Conservation (phyloP, 2,797 vertebrate genomes). For the Helicolenus hilgendorfi region DNA sequence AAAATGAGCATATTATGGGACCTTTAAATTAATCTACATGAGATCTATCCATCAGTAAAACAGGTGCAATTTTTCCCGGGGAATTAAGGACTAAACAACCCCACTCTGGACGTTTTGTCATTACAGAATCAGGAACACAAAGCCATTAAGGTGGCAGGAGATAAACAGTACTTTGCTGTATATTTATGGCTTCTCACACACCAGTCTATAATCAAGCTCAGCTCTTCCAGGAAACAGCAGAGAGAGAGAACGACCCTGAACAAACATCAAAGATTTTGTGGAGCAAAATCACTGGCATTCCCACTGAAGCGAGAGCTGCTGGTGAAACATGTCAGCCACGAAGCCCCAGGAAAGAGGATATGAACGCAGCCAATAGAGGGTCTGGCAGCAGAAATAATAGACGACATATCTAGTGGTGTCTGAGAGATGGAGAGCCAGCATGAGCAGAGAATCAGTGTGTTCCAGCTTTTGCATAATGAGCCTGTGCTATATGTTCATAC, state of each 20-base stretch:
- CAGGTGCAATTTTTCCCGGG: neutral
- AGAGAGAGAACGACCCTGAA: neutral
- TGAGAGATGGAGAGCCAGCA: neutral
- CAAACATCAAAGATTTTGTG: neutral
- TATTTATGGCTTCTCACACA: neutral
- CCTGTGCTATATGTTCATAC: neutral
- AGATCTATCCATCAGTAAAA: neutral
- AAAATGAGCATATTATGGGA: neutral
- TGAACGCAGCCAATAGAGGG: slow-evolving; percentile 23
- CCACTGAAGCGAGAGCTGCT: neutral
- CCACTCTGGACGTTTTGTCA: too few relatives aligned
- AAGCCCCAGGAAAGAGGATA: slow-evolving; percentile 31
- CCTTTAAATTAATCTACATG: neutral
- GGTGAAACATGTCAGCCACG: slow-evolving; percentile 10
- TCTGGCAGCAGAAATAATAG: slow-evolving; percentile 2
- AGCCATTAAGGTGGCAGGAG: neutral
- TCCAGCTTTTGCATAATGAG: neutral
- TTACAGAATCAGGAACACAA: neutral
- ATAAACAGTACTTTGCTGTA: neutral
- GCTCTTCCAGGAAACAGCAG: neutral
- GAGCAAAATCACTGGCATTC: slow-evolving; percentile 10
- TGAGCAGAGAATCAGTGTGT: neutral
- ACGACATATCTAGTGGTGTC: neutral
- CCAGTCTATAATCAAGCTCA: neutral
- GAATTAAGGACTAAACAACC: neutral